Conservation (phyloP, 2,797 vertebrate genomes). For the Australoheros facetus region DNA sequence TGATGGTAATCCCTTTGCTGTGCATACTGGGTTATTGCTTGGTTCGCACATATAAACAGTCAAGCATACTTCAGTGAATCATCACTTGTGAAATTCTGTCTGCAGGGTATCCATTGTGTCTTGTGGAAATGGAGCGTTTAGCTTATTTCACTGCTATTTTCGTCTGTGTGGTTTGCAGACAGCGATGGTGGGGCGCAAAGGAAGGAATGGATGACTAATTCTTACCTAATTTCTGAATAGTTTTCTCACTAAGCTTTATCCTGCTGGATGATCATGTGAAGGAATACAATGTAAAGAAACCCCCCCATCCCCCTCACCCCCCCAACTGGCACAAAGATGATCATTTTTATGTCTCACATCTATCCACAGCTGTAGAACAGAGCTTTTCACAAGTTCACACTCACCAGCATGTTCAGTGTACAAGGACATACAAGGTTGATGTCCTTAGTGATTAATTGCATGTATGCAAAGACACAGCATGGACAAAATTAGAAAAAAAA, state of each 20-base stretch:
- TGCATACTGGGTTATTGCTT: slow-evolving; percentile 20
- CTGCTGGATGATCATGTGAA: slow-evolving; percentile 34
- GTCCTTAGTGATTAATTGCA: slow-evolving; percentile 64
- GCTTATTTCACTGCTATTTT: slow-evolving; percentile 62
- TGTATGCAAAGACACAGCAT: slow-evolving; percentile 26
- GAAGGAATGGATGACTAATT: slow-evolving; percentile 47
- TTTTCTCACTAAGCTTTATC: slow-evolving; percentile 42
- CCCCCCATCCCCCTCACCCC: neutral
- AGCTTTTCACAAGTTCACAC: slow-evolving; percentile 27
- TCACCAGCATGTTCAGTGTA: slow-evolving; percentile 4
- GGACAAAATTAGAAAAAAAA: slow-evolving; percentile 1
- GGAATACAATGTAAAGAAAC: slow-evolving; percentile 9
- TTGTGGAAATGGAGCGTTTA: slow-evolving; percentile 49
- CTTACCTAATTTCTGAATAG: slow-evolving; percentile 56
- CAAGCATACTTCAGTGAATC: slow-evolving; percentile 46
- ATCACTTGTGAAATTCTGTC: slow-evolving; percentile 54
- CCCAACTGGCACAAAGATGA: slow-evolving; percentile 5
- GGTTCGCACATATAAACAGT: slow-evolving; percentile 38
- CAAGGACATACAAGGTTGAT: slow-evolving; percentile 50
- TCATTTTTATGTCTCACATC: slow-evolving; percentile 4
- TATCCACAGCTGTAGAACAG: neutral
- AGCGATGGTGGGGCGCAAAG: slow-evolving; percentile 40
- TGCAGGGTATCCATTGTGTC: slow-evolving; percentile 55
- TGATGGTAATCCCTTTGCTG: slow-evolving; percentile 34
- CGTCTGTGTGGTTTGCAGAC: slow-evolving; percentile 44